Evolutionary conservation across 2,888 invertebrate species (phyloP).

Genomic region (Abrostola tripartita): DNA sequence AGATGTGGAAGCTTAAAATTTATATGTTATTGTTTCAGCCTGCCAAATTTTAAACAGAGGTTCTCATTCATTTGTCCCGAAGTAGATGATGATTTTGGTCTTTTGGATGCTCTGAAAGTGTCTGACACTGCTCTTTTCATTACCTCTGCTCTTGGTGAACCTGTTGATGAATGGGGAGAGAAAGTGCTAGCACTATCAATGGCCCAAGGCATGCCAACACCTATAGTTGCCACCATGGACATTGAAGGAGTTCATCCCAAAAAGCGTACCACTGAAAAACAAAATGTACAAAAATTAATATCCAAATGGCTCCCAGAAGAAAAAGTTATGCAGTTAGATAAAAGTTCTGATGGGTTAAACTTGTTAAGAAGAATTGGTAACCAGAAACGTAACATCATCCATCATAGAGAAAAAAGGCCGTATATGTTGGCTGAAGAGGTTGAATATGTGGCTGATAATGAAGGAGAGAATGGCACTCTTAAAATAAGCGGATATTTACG

Average conservation of each 20-base stretch:
- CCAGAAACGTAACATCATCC: slow-evolving; percentile 93
- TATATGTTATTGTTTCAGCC: slow-evolving; percentile 81
- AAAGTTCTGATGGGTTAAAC: slow-evolving; percentile 92
- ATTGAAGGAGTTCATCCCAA: slow-evolving; percentile 92
- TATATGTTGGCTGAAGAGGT: slow-evolving; percentile 95
- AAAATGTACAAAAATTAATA: slow-evolving; percentile 90
- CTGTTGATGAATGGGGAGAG: slow-evolving; percentile 94
- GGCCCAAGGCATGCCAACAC: slow-evolving; percentile 94
- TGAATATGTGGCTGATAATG: slow-evolving; percentile 88
- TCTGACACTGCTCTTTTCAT: slow-evolving; percentile 95
- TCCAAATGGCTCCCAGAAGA: slow-evolving; percentile 94
- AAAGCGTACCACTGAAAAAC: slow-evolving; percentile 91
- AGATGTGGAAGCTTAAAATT: background rate
- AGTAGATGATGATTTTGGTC: slow-evolving; percentile 91
- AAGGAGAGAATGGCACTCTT: slow-evolving; percentile 89
- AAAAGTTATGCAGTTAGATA: slow-evolving; percentile 94
- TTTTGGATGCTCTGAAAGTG: slow-evolving; percentile 95
- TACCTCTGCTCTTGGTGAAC: slow-evolving; percentile 91
- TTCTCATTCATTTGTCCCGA: slow-evolving; percentile 94
- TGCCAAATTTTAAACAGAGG: slow-evolving; percentile 96
- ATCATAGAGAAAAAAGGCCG: slow-evolving; percentile 93
- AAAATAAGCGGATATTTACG: slow-evolving; percentile 96
- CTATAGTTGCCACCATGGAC: slow-evolving; percentile 92
- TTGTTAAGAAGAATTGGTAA: slow-evolving; percentile 91
- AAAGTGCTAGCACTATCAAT: slow-evolving; percentile 92